phyloP scores from a whole-genome alignment of 2,797 vertebrate species.

The Bothrops alternatus region DNA sequence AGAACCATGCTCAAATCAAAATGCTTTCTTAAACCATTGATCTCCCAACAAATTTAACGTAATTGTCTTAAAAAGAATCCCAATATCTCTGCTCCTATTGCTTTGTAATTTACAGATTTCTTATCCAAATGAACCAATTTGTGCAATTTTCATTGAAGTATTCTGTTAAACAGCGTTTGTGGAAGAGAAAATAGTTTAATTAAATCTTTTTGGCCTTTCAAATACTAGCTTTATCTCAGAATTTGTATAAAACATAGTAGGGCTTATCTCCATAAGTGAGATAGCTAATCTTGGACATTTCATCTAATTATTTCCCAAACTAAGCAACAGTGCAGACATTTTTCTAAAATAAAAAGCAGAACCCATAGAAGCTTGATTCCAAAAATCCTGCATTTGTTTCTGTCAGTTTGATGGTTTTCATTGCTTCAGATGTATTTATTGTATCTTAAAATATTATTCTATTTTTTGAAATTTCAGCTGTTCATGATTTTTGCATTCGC shows the following conservation, averaged over 20 bases:
- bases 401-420: neutral
- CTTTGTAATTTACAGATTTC: neutral
- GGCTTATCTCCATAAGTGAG: neutral
- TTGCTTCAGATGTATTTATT: neutral
- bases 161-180: neutral
- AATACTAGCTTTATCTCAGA: neutral
- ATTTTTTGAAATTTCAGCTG: neutral
- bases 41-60: neutral
- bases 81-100: neutral
- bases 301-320: neutral
- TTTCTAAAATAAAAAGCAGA: neutral
- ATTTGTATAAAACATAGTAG: neutral
- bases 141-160: neutral
- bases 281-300: neutral
- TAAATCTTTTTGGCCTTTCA: neutral
- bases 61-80: neutral
- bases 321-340: neutral
- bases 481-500: neutral
- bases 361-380: neutral
- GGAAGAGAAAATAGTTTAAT: neutral
- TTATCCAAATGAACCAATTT: neutral
- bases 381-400: neutral
- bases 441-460: neutral
- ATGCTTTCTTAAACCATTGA: neutral
- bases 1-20: neutral